Evolutionary conservation across 1,140 invertebrate genomes (phyloP).

Genomic region (Paraescarpia echinospica): DNA sequence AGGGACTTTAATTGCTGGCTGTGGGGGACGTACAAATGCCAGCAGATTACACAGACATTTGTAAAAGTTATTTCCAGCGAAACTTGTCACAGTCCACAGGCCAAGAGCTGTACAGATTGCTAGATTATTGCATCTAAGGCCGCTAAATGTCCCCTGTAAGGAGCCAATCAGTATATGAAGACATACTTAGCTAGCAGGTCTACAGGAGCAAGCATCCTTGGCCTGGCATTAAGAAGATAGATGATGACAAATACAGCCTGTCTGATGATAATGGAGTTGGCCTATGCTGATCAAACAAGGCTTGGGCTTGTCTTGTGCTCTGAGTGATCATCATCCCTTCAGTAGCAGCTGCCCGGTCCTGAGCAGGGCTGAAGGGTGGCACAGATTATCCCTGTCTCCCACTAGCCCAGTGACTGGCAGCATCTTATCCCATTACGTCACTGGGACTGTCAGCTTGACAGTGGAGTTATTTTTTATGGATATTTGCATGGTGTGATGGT

Average conservation of each 20-base stretch:
- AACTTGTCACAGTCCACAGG: not conserved
- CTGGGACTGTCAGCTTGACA: not conserved
- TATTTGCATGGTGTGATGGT: not conserved
- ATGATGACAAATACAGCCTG: not conserved
- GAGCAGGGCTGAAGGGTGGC: not conserved
- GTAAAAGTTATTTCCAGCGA: not conserved
- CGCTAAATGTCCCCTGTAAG: not conserved
- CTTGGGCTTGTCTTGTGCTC: not conserved
- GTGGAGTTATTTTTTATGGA: not conserved
- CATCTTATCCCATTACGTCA: not conserved
- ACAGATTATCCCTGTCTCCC: not conserved
- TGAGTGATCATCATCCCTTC: not conserved
- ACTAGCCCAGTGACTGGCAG: not conserved
- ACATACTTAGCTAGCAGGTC: not conserved
- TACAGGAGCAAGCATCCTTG: not conserved
- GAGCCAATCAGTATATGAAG: slow-evolving; percentile 5
- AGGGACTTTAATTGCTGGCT: not conserved
- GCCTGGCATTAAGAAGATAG: not conserved
- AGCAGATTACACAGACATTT: not conserved
- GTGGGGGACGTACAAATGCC: not conserved
- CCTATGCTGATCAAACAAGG: not conserved
- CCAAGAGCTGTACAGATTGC: not conserved
- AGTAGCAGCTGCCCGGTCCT: not conserved
- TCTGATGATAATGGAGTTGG: not conserved
- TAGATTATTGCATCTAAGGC: not conserved